Base-by-base conservation (phyloP, 1,140 invertebrate species). In the Zaprionus taronus region DNA sequence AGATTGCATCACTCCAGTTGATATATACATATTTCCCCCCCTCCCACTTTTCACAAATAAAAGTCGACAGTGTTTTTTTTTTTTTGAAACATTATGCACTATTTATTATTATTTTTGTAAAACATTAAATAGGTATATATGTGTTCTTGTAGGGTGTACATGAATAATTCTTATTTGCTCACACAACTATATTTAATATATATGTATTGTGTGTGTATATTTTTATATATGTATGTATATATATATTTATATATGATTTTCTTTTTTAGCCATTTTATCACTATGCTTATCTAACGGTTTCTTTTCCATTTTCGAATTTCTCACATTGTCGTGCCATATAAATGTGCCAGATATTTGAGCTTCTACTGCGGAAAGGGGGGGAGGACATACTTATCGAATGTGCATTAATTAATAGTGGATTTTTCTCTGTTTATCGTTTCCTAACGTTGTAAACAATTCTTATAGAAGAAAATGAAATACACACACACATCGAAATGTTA, bases 111-210 rank as follows among this genome's bases (percentile, higher is more conserved):
- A 72, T 89, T 82, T 20, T 86, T 90, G 85, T 90, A 90, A 89
- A 90, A 90, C 85, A 80, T 90, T 90, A 84, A 89, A 82, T 90
- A 81, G 65, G 58, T 90, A 84, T 87, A 70, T 79, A 72, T 60
- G 57, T 83, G 70, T 63, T 67, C 20, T 65, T 51, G 20, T 51
- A 51, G 53, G 72, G 72, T 63, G 72, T 75, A 75, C 72, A 63
- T 68, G 68, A 72, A 76, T 86, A 73, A 69, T 71, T 76, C 83
- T 83, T 83, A 78, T 60, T 72, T 78, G 57, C 78, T 83, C 76
- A 77, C 69, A 83, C 64, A 70, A 76, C 65, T 78, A 67, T 58
- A 51, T 60, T 60, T 81, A 74, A 58, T 72, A 26, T 41, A 56
- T 66, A 55, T 12, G 24, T 68, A 47, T 68, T 20, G 26, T 58